A percentile compares a stretch with the other conserved stretches of the same genome.
These are phyloP conservation scores for Danionella dracula DNA, from an alignment of 2,797 vertebrate genomes.

Conservation along the genomic window DNA sequence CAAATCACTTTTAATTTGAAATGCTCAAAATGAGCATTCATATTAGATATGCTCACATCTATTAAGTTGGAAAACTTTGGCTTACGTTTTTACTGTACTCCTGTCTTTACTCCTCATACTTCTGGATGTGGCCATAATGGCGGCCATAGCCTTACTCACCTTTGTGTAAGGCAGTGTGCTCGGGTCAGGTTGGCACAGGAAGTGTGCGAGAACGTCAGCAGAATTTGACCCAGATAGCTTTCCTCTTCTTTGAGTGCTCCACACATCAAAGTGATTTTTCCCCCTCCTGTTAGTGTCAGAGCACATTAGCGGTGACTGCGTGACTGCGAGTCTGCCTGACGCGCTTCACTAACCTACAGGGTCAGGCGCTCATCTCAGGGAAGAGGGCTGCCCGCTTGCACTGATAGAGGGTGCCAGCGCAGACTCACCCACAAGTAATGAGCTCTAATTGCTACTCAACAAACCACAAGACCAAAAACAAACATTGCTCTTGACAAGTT, in stretches of 20 bases:
- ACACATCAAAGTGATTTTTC: constrained; percentile 38
- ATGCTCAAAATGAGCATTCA: too few species aligned
- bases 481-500: neutral
- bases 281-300: constrained; percentile 36
- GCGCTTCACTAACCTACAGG: constrained; percentile 13
- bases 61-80: too few species aligned
- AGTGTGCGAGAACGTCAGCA: constrained; percentile 30
- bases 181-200: constrained; percentile 17
- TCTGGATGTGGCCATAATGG: neutral
- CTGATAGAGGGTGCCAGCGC: neutral
- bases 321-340: constrained; percentile 20
- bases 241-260: constrained; percentile 32
- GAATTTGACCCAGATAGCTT: constrained; percentile 42
- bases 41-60: too few species aligned
- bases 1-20: too few species aligned
- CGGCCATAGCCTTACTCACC: neutral
- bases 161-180: constrained; percentile 9
- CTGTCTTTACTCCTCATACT: too few species aligned
- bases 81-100: too few species aligned
- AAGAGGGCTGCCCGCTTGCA: constrained; percentile 9
- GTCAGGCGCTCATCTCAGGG: neutral
- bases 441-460: neutral
- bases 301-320: constrained; percentile 28
- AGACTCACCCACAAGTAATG: neutral
- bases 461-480: neutral